phyloP scores from a whole-genome alignment of 2,888 invertebrate species.

The Drosophila macrospina region DNA sequence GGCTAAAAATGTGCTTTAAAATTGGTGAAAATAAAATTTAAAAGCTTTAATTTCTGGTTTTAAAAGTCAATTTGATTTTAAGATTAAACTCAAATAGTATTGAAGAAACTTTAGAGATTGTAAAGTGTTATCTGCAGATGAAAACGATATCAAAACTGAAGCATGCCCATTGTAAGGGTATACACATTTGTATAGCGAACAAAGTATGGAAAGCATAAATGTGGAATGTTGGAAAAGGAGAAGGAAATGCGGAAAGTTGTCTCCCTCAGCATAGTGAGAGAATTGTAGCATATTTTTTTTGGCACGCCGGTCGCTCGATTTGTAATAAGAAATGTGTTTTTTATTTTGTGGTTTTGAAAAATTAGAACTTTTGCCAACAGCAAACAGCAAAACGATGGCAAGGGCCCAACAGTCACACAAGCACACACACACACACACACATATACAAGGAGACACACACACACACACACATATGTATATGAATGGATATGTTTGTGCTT shows the following conservation, averaged over 20 bases:
- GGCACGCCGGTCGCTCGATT: constrained; percentile 70
- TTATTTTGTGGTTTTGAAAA: constrained; percentile 75
- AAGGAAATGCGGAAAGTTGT: neutral
- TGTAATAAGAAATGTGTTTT: constrained; percentile 77
- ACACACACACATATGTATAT: constrained; percentile 20
- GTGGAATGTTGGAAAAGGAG: neutral
- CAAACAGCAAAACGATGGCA: constrained; percentile 63
- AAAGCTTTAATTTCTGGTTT: too few relatives aligned
- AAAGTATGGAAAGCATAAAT: neutral
- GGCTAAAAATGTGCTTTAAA: too few relatives aligned
- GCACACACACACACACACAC: constrained; percentile 25
- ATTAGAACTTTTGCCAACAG: constrained; percentile 77
- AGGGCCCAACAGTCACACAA: constrained; percentile 49
- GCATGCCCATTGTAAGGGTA: constrained; percentile 16
- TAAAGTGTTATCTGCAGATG: neutral
- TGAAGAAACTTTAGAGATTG: neutral
- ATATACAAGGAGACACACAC: constrained; percentile 14
- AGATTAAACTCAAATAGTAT: neutral
- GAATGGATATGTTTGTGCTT: constrained; percentile 41
- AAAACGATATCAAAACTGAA: neutral
- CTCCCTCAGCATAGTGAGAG: constrained; percentile 9
- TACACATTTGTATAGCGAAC: constrained; percentile 11
- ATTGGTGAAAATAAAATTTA: too few relatives aligned
- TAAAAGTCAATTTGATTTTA: too few relatives aligned
- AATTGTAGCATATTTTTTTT: constrained; percentile 70